Conservation (phyloP, 2,797 vertebrate species). For the Enteromius afrohamiltoni region DNA sequence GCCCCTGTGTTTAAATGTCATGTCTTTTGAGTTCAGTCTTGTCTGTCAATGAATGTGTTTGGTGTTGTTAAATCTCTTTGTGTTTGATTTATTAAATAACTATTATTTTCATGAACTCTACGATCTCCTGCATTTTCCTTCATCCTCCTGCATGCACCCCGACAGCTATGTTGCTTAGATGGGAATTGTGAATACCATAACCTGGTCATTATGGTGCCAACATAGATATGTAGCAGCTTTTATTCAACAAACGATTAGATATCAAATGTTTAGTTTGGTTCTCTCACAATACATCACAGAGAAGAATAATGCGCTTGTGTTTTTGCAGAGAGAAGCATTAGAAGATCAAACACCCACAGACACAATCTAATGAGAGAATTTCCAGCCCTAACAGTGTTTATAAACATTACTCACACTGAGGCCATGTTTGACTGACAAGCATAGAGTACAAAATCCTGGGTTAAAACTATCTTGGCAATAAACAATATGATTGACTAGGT, state of each 20-base stretch:
- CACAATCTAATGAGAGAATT: slow-evolving; percentile 58
- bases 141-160: no score
- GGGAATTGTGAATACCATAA: background rate
- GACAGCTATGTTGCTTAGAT: background rate
- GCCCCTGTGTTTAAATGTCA: no score
- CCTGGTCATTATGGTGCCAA: background rate
- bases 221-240: background rate
- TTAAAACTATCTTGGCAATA: slow-evolving; percentile 37
- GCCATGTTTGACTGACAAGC: slow-evolving; percentile 32
- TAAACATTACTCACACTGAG: slow-evolving; percentile 19
- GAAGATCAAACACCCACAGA: slow-evolving; percentile 49
- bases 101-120: no score
- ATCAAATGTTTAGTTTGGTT: slow-evolving; percentile 8
- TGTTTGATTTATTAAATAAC: no score
- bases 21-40: no score
- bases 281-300: slow-evolving; percentile 28
- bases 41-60: no score
- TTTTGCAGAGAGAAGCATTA: slow-evolving; percentile 31
- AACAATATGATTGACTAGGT: slow-evolving; percentile 37
- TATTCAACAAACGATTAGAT: slow-evolving; percentile 8
- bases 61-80: no score
- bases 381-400: slow-evolving; percentile 30
- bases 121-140: no score
- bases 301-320: slow-evolving; percentile 17
- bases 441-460: slow-evolving; percentile 15